These are phyloP conservation scores for Cossypha heuglini DNA, from an alignment of 2,797 vertebrate species.

Conservation along the genomic window DNA sequence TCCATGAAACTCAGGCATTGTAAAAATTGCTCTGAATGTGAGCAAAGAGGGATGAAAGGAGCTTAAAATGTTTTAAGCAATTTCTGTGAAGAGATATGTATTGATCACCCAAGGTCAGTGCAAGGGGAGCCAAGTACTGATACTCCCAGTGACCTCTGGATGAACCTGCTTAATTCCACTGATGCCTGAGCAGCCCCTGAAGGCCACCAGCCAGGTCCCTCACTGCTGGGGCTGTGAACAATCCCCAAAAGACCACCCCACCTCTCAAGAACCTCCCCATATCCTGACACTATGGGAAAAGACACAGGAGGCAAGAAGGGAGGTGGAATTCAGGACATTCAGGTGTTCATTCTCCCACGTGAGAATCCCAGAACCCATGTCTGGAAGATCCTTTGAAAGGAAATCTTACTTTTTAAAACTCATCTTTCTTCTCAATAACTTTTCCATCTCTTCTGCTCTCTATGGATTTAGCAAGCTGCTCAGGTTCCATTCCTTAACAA, in stretches of 20 bases:
- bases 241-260: not conserved
- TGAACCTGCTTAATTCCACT: not conserved
- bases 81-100: not conserved
- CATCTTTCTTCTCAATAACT: not conserved
- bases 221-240: fast-evolving
- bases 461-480: not conserved
- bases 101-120: not conserved
- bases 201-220: not conserved
- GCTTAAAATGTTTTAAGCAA: not conserved
- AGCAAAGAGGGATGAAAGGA: not conserved
- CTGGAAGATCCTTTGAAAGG: fast-evolving
- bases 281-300: not conserved
- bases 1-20: not conserved
- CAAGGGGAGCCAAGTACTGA: not conserved
- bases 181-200: not conserved
- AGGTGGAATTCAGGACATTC: not conserved
- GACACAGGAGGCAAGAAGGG: not conserved
- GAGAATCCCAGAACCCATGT: fast-evolving
- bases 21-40: not conserved
- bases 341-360: fast-evolving
- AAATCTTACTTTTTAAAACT: not conserved
- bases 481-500: not conserved
- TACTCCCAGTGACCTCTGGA: not conserved
- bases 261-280: not conserved
- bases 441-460: not conserved